Base-by-base conservation (phyloP, 30 jellyfish, hydroid and myxozoan genomes). In the Pelagia noctiluca region DNA sequence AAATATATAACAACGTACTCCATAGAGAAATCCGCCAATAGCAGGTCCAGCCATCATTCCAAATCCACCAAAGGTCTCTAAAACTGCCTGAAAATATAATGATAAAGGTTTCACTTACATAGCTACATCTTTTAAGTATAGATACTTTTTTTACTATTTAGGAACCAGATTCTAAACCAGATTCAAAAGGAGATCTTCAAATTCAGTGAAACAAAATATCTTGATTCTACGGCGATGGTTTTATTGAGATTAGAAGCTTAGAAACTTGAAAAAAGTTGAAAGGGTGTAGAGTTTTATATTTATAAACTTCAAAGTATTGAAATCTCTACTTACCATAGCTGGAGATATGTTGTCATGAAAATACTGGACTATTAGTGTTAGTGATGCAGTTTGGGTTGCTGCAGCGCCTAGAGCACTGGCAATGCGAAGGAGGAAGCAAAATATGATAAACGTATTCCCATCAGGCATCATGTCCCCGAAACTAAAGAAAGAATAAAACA, bases 41-140 rank as follows among this genome's bases (percentile, higher is more conserved):
- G 98, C 79, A 12, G 98, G 96, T 1, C 98, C 98, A 33, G 98
- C 93, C 96, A 86, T 91, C 65, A 84, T 46, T 21, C 98, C 98
- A 67, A 86, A 62, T 1, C 98, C 98, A 37, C 90, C 68, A 76
- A 91, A 91, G 26, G 80, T 53, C 42, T 91, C 98, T 69, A 78
- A 49, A 18, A 86, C 49, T 10, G 96, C 98, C 98, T 91, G 62
- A 78, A 78, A 78, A 31, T 16, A 32, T 23, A 54, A 47, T 5
- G n/a, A n/a, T n/a, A n/a, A n/a, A n/a, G n/a, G n/a, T n/a, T n/a
- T n/a, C n/a, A n/a, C n/a, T n/a, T n/a, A n/a, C n/a, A n/a, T n/a
- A n/a, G n/a, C n/a, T n/a, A n/a, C n/a, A n/a, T n/a, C n/a, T n/a
- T n/a, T n/a, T n/a, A n/a, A n/a, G n/a, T n/a, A n/a, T n/a, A n/a